phyloP scores from a whole-genome alignment of 2,113 vertebrate genomes.

The Electrona antarctica region DNA sequence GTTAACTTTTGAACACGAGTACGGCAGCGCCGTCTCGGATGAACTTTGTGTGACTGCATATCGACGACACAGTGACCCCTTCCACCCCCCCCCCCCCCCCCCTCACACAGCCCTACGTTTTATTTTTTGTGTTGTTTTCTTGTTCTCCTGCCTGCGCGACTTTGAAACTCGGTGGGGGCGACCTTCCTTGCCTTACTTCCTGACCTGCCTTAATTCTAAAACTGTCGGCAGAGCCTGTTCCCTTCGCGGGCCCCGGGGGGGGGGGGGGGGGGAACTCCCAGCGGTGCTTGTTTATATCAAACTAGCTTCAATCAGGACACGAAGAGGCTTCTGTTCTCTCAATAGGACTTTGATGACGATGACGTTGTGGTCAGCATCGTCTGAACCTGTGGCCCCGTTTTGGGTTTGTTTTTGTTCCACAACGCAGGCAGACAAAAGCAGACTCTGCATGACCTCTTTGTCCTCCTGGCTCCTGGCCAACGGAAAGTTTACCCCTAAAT shows the following conservation, averaged over 20 bases:
- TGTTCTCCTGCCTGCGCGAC: slow-evolving; percentile 3
- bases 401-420: too few relatives aligned
- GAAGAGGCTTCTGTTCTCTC: slow-evolving; percentile 8
- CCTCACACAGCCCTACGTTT: slow-evolving; percentile 25
- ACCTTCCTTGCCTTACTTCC: slow-evolving; percentile 20
- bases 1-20: slow-evolving; percentile 8
- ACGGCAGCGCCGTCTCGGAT: background rate
- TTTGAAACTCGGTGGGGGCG: background rate
- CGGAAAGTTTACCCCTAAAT: too few relatives aligned
- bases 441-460: too few relatives aligned
- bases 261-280: slow-evolving; percentile 8
- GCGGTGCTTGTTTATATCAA: slow-evolving; percentile 5
- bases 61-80: too few relatives aligned
- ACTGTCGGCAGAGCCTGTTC: background rate
- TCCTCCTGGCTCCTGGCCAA: too few relatives aligned
- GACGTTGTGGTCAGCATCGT: too few relatives aligned
- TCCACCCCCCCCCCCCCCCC: background rate
- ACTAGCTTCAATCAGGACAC: background rate
- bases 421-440: too few relatives aligned
- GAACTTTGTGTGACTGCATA: background rate
- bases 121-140: background rate
- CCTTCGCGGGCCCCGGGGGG: background rate
- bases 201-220: background rate
- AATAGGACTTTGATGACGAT: slow-evolving; percentile 4
- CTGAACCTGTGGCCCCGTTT: too few relatives aligned